Conservation (phyloP, 1,140 invertebrate genomes). For the Psilanteris sp. region DNA sequence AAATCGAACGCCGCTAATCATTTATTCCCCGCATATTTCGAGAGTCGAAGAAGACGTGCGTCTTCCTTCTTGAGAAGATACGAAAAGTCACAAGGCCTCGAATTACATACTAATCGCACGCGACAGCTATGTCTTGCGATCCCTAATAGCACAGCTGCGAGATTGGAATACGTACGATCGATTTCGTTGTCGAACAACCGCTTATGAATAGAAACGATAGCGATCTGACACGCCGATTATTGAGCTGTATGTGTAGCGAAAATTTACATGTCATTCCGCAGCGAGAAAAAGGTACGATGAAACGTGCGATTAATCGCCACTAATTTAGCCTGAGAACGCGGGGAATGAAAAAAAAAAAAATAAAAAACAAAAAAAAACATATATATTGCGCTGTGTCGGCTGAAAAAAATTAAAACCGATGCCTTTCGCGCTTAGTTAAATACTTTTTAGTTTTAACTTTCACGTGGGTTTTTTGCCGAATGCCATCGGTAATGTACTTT, state of each 20-base stretch:
- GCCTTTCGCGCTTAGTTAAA: slow-evolving; percentile 1
- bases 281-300: slow-evolving; percentile 11
- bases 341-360: slow-evolving; percentile 10
- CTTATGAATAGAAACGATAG: slow-evolving; percentile 45
- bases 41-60: slow-evolving; percentile 59
- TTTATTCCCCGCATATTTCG: slow-evolving; percentile 72
- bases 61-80: slow-evolving; percentile 58
- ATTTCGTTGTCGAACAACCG: slow-evolving; percentile 52
- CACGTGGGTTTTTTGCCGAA: neutral
- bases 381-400: slow-evolving; percentile 1
- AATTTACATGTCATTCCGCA: slow-evolving; percentile 43
- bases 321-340: slow-evolving; percentile 26
- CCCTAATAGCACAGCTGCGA: slow-evolving; percentile 24
- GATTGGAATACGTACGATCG: slow-evolving; percentile 51
- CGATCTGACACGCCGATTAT: slow-evolving; percentile 45
- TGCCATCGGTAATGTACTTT: slow-evolving; percentile 1
- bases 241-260: slow-evolving; percentile 45
- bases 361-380: no score
- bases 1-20: slow-evolving; percentile 73
- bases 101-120: slow-evolving; percentile 67
- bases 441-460: slow-evolving; percentile 5
- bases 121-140: slow-evolving; percentile 29
- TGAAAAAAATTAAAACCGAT: slow-evolving; percentile 7
- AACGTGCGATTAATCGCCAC: slow-evolving; percentile 29
- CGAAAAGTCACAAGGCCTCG: slow-evolving; percentile 58